Evolutionary conservation across 1,140 invertebrate genomes (phyloP).

Genomic region (Carcinoscorpius rotundicauda): DNA sequence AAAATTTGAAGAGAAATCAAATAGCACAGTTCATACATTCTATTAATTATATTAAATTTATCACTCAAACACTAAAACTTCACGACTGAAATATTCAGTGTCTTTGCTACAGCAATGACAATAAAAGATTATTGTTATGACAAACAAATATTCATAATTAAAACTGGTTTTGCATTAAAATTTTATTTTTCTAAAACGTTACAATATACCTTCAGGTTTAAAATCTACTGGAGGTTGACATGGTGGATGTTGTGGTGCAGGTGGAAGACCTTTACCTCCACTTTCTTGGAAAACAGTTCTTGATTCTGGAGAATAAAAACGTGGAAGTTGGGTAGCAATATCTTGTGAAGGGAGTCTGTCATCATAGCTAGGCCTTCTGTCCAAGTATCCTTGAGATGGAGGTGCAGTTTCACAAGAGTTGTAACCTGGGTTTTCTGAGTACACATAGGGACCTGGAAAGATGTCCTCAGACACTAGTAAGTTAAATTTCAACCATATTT

Average conservation of each 20-base stretch:
- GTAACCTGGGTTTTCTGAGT: constrained; percentile 1
- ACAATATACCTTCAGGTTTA: no score
- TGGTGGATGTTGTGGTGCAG: not conserved
- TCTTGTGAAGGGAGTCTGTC: not conserved
- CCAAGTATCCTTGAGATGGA: constrained; percentile 21
- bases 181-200: no score
- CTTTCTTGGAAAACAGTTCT: not conserved
- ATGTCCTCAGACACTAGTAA: not conserved
- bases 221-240: no score
- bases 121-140: not conserved
- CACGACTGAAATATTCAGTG: not conserved
- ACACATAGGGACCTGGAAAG: not conserved
- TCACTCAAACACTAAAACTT: not conserved
- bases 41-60: no score
- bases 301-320: not conserved
- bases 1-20: no score
- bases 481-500: not conserved
- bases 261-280: not conserved
- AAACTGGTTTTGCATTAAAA: no score
- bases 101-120: not conserved
- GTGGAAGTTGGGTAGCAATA: not conserved
- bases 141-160: no score
- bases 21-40: not conserved
- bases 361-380: constrained; percentile 17
- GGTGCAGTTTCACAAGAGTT: constrained; percentile 18